These are phyloP conservation scores for Phaenicophaeus curvirostris DNA, from an alignment of 2,797 vertebrate genomes.

Conservation along the genomic window DNA sequence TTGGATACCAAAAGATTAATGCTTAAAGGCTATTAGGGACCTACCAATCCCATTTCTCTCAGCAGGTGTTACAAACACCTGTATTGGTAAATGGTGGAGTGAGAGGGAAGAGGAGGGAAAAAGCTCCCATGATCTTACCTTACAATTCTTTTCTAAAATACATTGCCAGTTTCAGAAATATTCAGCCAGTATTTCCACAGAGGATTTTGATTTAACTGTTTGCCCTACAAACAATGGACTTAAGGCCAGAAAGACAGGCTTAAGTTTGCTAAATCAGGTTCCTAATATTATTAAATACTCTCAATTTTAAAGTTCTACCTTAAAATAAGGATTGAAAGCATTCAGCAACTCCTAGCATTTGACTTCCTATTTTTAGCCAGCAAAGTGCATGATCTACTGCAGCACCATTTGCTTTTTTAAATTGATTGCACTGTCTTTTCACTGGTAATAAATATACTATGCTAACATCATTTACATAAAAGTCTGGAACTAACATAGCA, in stretches of 20 bases:
- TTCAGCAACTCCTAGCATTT: neutral
- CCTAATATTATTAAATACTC: neutral
- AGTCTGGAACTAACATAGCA: slow-evolving; percentile 33
- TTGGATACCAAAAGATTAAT: neutral
- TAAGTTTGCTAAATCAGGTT: neutral
- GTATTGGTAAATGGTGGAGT: too few species aligned
- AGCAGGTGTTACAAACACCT: neutral
- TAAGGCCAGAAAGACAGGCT: neutral
- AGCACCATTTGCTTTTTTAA: slow-evolving; percentile 45
- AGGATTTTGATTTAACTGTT: neutral
- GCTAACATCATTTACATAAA: slow-evolving; percentile 62
- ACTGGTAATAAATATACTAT: slow-evolving; percentile 53
- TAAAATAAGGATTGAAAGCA: neutral
- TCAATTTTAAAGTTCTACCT: neutral
- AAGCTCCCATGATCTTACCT: neutral
- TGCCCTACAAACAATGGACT: neutral
- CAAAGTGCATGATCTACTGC: neutral
- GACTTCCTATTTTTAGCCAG: slow-evolving; percentile 44
- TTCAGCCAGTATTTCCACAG: neutral
- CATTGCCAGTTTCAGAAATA: neutral
- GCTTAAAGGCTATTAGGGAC: neutral
- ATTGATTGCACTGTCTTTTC: slow-evolving; percentile 24
- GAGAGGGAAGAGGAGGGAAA: neutral
- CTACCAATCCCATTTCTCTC: neutral
- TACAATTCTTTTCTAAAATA: neutral